Evolutionary conservation across 2,113 vertebrate genomes (phyloP), one percentile per base, ranked within the genome.

Genomic region (Tapirus terrestris): DNA sequence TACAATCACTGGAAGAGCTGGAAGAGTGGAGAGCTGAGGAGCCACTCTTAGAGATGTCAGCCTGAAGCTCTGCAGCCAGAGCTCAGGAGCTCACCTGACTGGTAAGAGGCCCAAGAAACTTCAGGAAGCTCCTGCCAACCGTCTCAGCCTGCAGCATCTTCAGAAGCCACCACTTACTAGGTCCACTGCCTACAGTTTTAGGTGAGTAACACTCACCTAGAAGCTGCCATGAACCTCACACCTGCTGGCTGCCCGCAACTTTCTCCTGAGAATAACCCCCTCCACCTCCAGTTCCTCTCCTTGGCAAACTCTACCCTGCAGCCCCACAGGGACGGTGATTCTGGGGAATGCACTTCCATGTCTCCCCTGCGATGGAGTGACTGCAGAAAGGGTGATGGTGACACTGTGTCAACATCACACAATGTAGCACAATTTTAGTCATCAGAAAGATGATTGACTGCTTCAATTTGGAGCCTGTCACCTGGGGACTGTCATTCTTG

Each of bases 391-490:
- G 18, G 53, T 43, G 53, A 29, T 27, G 31, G 70, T 6, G 25
- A 53, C 33, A 91, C 23, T 11, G 2, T 11, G 31, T 70, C 7
- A n/a, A 58, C 23, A 11, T 60, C 63, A 80, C 17, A 11, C 51
- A 80, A 36, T 10, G 27, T 31, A 25, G 20, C 23, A 61, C 84
- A 80, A 27, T 89, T 98, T 97, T 91, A 45, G 61, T 94, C 96
- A 83, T 67, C 56, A 65, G 80, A 91, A 97, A 93, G 96, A 33
- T 65, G 96, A 97, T 94, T 85, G 87, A 67, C 0, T 11, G 88
- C 60, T 91, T 81, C 84, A 88, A 75, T 97, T 95, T 91, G 73
- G 91, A 95, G 73, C 80, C 97, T 98, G 96, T 97, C 91, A 90
- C 89, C 93, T 92, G 75, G 97, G 98, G 91, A 94, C 89, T 98